Base-by-base conservation (phyloP, 2,113 vertebrate species). In the Nycticorax nycticorax region DNA sequence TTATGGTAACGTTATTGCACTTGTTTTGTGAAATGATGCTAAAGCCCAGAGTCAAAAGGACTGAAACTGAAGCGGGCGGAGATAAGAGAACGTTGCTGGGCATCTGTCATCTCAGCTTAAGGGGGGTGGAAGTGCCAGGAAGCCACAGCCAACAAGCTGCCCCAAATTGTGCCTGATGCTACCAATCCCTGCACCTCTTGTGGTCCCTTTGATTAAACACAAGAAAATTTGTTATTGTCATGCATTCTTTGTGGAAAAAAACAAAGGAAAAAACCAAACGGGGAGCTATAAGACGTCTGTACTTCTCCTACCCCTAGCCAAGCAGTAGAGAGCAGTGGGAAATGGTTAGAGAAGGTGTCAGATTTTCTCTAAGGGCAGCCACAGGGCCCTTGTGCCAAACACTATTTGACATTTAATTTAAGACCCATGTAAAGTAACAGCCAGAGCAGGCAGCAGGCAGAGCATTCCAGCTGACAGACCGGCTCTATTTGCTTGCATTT, bases 401-500 rank as follows among this genome's bases (percentile, higher is more conserved):
- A 17, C 37, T 96, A 50, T 92, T 97, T 97, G 95, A 95, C 96
- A 85, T 97, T 97, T 96, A 96, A 96, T 97, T 96, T 97, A 89
- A 96, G 95, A 73, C 37, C 78, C 71, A 90, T 57, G 75, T 89
- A 88, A 88, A 96, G 82, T 83, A 97, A 90, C 92, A 95, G 92
- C 91, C 81, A 92, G 68, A 66, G 47, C 90, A 92, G 79, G 95
- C 89, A 89, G 77, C 76, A 88, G 87, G 75, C 80, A n/a, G 92
- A 89, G 75, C 0, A 19, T 95, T 97, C 81, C 79, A 87, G 45
- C n/a, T 95, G 94, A 95, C 92, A 93, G 94, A 57, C 84, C 85
- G 87, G 83, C 94, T 94, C 91, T 95, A 16, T 96, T 95, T 92
- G 84, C 94, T 85, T 96, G 90, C 62, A 97, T 96, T 97, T 97